A percentile compares a stretch with the other conserved stretches of the same genome.
These are phyloP conservation scores for Colistium nudipinnis DNA, from an alignment of 2,113 vertebrate genomes.

Conservation along the genomic window DNA sequence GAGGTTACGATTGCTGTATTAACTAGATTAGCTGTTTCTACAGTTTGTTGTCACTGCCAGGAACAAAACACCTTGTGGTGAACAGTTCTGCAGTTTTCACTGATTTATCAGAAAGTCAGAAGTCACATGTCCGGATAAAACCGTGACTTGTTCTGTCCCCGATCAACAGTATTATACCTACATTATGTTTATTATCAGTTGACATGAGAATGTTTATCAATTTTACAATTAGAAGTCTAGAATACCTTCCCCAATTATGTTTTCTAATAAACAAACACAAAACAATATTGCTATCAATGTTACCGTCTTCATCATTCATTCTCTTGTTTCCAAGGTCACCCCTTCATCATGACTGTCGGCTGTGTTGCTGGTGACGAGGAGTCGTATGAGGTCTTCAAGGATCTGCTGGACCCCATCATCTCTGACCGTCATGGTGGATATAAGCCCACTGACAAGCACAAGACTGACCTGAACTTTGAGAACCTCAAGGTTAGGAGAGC, in stretches of 20 bases:
- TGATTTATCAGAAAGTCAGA: too few relatives aligned
- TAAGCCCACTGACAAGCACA: constrained; percentile 94
- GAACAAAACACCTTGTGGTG: too few relatives aligned
- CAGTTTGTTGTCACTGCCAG: too few relatives aligned
- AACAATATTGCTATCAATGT: neutral
- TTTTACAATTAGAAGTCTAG: too few relatives aligned
- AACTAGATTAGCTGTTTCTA: too few relatives aligned
- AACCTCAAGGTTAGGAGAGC: constrained; percentile 88
- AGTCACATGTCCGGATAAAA: too few relatives aligned
- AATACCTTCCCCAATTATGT: neutral
- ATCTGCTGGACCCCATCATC: constrained; percentile 90
- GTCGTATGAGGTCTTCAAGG: constrained; percentile 89
- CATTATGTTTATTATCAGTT: too few relatives aligned
- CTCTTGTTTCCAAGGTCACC: constrained; percentile 82
- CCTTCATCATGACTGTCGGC: constrained; percentile 96
- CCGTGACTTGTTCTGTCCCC: too few relatives aligned
- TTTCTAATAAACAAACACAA: neutral
- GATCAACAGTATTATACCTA: too few relatives aligned
- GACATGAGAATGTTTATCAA: neutral
- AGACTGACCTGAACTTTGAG: constrained; percentile 92
- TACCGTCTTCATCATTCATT: neutral
- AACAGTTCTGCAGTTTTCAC: too few relatives aligned
- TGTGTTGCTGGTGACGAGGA: constrained; percentile 93
- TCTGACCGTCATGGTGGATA: constrained; percentile 91
- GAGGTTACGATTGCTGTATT: too few relatives aligned